phyloP scores from a whole-genome alignment of 2,113 vertebrate species.

The Bos indicus region DNA sequence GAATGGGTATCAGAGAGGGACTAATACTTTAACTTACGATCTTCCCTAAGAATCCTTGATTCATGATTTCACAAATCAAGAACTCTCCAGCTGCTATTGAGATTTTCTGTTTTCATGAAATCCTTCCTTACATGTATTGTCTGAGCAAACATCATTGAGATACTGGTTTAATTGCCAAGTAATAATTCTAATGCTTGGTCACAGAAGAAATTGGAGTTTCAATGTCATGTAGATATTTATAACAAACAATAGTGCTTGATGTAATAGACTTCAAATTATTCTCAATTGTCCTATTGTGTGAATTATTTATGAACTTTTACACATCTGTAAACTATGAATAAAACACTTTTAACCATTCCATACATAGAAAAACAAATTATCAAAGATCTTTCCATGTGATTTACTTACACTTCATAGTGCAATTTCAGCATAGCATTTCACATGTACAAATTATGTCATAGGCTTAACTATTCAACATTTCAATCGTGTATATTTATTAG shows the following conservation, averaged over 20 bases:
- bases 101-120: neutral
- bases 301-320: conserved; percentile 72
- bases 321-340: conserved; percentile 64
- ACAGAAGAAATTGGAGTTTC: conserved; percentile 32
- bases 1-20: neutral
- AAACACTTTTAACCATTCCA: conserved; percentile 11
- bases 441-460: neutral
- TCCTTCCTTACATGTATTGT: neutral
- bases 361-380: neutral
- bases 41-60: neutral
- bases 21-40: neutral
- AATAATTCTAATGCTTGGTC: conserved; percentile 36
- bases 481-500: neutral
- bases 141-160: neutral
- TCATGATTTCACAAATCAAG: neutral
- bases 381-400: neutral
- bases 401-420: neutral
- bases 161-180: conserved; percentile 10
- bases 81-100: neutral
- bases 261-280: conserved; percentile 60
- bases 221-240: conserved; percentile 58
- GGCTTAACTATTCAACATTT: neutral
- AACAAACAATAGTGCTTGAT: conserved; percentile 66
- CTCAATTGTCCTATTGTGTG: conserved; percentile 67
- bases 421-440: neutral